Evolutionary conservation across 2,888 invertebrate genomes (phyloP), one percentile per base, ranked within the genome.

Genomic region (Eupithecia pulchellata): DNA sequence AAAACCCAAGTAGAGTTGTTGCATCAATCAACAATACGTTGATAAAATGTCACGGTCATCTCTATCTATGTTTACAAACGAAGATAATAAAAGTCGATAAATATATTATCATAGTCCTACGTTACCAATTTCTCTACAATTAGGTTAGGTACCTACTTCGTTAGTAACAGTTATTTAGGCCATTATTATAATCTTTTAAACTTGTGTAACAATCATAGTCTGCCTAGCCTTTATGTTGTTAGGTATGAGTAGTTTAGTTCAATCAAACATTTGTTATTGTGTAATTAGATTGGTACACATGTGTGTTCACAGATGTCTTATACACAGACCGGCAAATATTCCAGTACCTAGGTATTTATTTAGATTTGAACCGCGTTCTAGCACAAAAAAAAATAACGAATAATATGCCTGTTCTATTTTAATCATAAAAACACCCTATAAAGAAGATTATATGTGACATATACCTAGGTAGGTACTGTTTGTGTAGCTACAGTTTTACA

Each of bases 41-140:
- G 69, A 66, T 58, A 64, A 64, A 66, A 72, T 72, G 72, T 72
- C 72, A 74, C n/a, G 72, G 74, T 67, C 74, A 63, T 58, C 20
- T 64, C 30, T 60, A 68, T 68, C 69, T 39, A 17, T 68, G 47
- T 68, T 67, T 67, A 67, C 64, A 55, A 27, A 6, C 20, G 47
- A 17, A 52, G 64, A 71, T 71, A 71, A 61, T 25, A 64, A 63
- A n/a, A 32, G 27, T n/a, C 58, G 25, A 20, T 17, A 47, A 17
- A 47, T 39, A 17, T 13, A 4, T 39, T n/a, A n/a, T n/a, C n/a
- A n/a, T n/a, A n/a, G 3, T 6, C 6, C n/a, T n/a, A 17, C 30
- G 4, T n/a, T 30, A 32, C 20, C 20, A 11, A 20, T 47, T 20
- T 47, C 47, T 20, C 20, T 47, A 47, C 20, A 11, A 11, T 47